Conservation (phyloP, 2,888 invertebrate species). For the Eupithecia subumbrata region DNA sequence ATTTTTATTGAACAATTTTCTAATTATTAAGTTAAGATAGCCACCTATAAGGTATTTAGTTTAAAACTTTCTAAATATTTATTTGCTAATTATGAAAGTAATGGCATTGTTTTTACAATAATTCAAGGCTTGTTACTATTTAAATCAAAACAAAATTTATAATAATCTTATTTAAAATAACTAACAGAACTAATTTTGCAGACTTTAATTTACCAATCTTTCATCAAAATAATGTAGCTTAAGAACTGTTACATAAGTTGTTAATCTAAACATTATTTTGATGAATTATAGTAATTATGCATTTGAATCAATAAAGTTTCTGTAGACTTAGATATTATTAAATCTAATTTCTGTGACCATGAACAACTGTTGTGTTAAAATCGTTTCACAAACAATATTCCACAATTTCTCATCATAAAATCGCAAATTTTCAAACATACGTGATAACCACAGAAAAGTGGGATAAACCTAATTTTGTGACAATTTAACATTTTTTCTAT, state of each 20-base stretch:
- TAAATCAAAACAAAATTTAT: background rate
- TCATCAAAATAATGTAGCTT: background rate
- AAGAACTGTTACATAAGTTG: background rate
- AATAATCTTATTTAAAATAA: background rate
- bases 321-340: background rate
- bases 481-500: slow-evolving; percentile 27
- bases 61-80: slow-evolving; percentile 63
- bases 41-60: slow-evolving; percentile 61
- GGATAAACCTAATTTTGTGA: slow-evolving; percentile 7
- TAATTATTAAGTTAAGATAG: slow-evolving; percentile 69
- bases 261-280: background rate
- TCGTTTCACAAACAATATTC: background rate
- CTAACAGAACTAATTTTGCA: background rate
- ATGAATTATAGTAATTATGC: background rate
- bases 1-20: slow-evolving; percentile 79
- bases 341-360: background rate
- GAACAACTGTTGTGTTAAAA: background rate
- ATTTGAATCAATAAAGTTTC: background rate
- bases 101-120: slow-evolving; percentile 43
- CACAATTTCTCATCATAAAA: slow-evolving; percentile 10
- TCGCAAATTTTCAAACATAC: slow-evolving; percentile 12
- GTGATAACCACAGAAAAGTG: background rate
- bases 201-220: background rate
- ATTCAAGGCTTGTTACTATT: slow-evolving; percentile 14
- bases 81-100: slow-evolving; percentile 61